Evolutionary conservation across 2,797 vertebrate species (phyloP).

Genomic region (Malurus splendens): DNA sequence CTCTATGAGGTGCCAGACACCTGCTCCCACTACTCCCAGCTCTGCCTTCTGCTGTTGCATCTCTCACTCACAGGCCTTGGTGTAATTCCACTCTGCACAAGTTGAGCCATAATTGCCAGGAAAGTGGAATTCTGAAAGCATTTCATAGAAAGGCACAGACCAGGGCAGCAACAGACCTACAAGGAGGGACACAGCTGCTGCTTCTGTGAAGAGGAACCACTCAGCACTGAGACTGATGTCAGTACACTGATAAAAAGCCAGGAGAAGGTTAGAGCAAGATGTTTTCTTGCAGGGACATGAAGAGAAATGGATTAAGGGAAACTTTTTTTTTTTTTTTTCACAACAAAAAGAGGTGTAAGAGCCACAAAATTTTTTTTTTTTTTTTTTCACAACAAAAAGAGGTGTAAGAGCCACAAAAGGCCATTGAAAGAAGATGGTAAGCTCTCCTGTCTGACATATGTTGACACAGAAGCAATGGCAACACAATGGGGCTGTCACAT

Average conservation of each 20-base stretch:
- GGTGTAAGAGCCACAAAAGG: not conserved
- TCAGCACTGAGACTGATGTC: not conserved
- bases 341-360: not conserved
- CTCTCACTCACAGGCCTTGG: slow-evolving; percentile 20
- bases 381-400: not conserved
- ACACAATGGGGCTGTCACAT: not conserved
- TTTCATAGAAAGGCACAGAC: slow-evolving; percentile 25
- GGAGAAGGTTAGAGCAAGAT: slow-evolving; percentile 27
- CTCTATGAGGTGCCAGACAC: slow-evolving; percentile 68
- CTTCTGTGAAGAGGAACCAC: not conserved
- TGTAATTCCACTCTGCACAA: slow-evolving; percentile 35
- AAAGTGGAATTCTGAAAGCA: not conserved
- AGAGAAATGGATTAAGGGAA: not conserved
- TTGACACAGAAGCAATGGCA: not conserved
- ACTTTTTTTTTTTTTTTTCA: not conserved
- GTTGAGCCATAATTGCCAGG: not conserved
- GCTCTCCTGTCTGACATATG: not conserved
- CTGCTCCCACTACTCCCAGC: slow-evolving; percentile 65
- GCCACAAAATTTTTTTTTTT: not conserved
- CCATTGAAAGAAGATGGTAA: not conserved
- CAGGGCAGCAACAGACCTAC: not conserved
- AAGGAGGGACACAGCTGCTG: slow-evolving; percentile 15
- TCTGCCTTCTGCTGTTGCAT: slow-evolving; percentile 56
- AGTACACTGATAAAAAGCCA: not conserved
- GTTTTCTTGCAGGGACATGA: not conserved